Percentiles rank a stretch among this genome's conserved stretches.
These are phyloP conservation scores for Lepidiolamprologus cunningtoni DNA, from an alignment of 2,113 vertebrate genomes.

Conservation along the genomic window DNA sequence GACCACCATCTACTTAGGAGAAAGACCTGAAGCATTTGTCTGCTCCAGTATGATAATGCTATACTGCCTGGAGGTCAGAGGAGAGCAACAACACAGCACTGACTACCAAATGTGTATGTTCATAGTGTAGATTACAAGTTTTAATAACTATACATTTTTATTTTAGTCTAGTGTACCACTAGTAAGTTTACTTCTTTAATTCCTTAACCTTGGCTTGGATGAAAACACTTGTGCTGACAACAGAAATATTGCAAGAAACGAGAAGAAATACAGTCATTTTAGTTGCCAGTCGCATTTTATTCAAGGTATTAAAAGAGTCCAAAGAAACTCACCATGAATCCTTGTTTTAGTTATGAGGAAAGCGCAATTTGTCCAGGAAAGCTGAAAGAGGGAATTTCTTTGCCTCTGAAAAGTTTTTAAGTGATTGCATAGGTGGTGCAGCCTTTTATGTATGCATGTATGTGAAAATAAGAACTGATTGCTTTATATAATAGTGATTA, in stretches of 20 bases:
- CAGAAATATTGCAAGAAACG: neutral
- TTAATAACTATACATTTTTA: neutral
- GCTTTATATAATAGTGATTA: neutral
- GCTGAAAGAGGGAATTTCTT: neutral
- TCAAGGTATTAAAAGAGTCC: neutral
- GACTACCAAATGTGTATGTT: neutral
- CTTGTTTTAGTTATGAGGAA: neutral
- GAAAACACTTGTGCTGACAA: neutral
- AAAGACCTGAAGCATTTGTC: neutral
- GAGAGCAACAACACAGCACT: neutral
- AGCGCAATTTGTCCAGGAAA: accelerated
- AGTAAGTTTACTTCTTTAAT: neutral
- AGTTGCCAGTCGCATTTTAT: neutral
- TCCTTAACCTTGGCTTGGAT: neutral
- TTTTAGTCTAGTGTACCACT: neutral
- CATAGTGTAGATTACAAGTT: neutral
- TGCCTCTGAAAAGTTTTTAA: neutral
- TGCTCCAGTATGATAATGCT: neutral
- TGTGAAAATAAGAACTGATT: neutral
- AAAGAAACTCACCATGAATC: neutral
- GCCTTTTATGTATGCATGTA: neutral
- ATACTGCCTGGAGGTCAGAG: neutral
- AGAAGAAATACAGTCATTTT: neutral
- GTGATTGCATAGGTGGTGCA: neutral
- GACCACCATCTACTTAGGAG: neutral